Percentiles rank a stretch among this genome's conserved stretches.
Evolutionary conservation across 2,888 invertebrate species (phyloP).

Genomic region (Cenopis cana): DNA sequence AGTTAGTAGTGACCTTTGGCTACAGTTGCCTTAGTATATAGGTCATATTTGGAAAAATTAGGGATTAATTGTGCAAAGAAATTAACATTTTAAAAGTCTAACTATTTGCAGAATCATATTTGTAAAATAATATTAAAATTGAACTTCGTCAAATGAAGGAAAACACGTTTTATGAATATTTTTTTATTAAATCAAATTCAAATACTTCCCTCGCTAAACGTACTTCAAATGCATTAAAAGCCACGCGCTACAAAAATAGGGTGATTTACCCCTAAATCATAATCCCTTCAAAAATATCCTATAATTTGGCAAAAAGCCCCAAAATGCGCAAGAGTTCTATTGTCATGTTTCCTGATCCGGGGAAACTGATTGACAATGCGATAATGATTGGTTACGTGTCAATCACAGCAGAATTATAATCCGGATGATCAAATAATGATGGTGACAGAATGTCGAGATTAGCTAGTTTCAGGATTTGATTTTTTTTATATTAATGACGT

Average conservation of each 20-base stretch:
- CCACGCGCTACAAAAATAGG: slow-evolving; percentile 33
- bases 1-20: no score
- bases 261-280: slow-evolving; percentile 28
- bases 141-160: no score
- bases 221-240: slow-evolving; percentile 5
- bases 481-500: no score
- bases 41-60: no score
- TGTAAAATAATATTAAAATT: no score
- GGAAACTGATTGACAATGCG: slow-evolving; percentile 40
- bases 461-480: not conserved
- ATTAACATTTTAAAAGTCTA: no score
- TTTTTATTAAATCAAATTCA: not conserved
- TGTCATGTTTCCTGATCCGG: slow-evolving; percentile 25
- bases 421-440: slow-evolving; percentile 26
- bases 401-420: slow-evolving; percentile 20
- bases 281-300: slow-evolving; percentile 41
- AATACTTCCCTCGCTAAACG: not conserved
- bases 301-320: slow-evolving; percentile 40
- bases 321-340: slow-evolving; percentile 28
- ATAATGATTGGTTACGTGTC: slow-evolving; percentile 28
- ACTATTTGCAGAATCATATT: no score
- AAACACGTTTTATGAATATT: not conserved
- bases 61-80: no score
- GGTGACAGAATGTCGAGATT: slow-evolving; percentile 11
- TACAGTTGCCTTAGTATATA: no score